Conservation (phyloP, 2,797 vertebrate genomes). For the Pangasius mekongensis region DNA sequence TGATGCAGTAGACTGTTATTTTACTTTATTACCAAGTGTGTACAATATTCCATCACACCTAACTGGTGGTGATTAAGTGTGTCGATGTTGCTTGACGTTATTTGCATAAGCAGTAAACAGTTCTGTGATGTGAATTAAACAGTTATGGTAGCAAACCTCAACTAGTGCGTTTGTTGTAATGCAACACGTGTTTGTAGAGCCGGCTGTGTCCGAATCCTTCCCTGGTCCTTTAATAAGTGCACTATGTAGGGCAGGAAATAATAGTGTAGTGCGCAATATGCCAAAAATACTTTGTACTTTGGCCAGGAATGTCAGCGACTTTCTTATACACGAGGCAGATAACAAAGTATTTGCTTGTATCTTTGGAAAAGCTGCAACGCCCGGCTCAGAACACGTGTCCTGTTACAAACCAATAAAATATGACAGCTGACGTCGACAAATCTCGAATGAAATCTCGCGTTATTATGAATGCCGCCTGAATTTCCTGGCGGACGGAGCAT, state of each 20-base stretch:
- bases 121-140: neutral
- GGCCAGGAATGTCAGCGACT: neutral
- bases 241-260: neutral
- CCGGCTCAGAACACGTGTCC: conserved; percentile 5
- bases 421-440: neutral
- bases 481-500: neutral
- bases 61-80: neutral
- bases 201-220: neutral
- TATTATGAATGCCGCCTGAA: neutral
- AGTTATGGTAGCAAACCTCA: neutral
- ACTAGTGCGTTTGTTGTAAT: conserved; percentile 65
- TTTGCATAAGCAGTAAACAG: neutral
- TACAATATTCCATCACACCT: neutral
- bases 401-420: conserved; percentile 8
- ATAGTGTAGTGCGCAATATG: conserved; percentile 3
- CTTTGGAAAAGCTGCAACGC: neutral
- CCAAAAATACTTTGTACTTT: neutral
- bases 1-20: neutral
- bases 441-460: neutral
- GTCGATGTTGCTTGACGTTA: neutral
- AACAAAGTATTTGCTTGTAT: neutral
- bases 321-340: neutral
- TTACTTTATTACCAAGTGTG: neutral
- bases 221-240: neutral
- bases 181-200: conserved; percentile 65